A percentile compares a stretch with the other conserved stretches of the same genome.
Conservation (phyloP, 1,140 invertebrate species). For the Ditylenchus dipsaci region DNA sequence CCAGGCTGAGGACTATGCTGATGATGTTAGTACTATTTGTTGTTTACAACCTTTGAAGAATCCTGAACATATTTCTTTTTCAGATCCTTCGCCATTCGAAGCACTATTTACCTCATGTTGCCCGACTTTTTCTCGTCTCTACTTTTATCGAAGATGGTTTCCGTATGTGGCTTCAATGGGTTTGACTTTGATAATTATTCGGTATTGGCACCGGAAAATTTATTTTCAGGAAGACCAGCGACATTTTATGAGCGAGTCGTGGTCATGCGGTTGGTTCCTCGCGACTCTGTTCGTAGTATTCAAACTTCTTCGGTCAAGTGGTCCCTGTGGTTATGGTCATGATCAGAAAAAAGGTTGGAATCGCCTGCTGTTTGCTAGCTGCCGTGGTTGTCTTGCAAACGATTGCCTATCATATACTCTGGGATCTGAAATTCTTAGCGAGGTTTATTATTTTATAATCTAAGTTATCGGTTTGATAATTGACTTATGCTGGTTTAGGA, state of each 20-base stretch:
- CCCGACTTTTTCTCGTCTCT: constrained; percentile 91
- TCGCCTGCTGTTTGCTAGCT: constrained; percentile 88
- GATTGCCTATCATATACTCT: constrained; percentile 72
- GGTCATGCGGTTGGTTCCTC: constrained; percentile 90
- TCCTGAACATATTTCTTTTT: constrained; percentile 1
- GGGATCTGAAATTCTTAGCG: constrained; percentile 89
- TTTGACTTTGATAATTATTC: no score
- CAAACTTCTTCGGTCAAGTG: constrained; percentile 89
- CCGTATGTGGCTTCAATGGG: constrained; percentile 96
- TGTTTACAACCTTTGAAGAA: not conserved
- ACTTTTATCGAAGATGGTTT: constrained; percentile 98
- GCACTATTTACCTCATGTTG: constrained; percentile 86
- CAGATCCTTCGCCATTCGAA: constrained; percentile 64
- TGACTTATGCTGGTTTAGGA: constrained; percentile 64
- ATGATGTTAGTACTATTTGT: constrained; percentile 32
- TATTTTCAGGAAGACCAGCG: constrained; percentile 72
- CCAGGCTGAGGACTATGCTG: constrained; percentile 35
- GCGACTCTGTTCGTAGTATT: constrained; percentile 85
- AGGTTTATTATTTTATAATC: constrained; percentile 57
- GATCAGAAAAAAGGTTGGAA: constrained; percentile 80
- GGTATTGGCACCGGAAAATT: no score
- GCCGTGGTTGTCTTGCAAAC: constrained; percentile 90
- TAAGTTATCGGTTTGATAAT: not conserved
- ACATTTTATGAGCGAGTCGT: constrained; percentile 90
- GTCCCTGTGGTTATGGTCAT: constrained; percentile 66